phyloP scores from a whole-genome alignment of 2,113 vertebrate species.

The Rissa tridactyla region DNA sequence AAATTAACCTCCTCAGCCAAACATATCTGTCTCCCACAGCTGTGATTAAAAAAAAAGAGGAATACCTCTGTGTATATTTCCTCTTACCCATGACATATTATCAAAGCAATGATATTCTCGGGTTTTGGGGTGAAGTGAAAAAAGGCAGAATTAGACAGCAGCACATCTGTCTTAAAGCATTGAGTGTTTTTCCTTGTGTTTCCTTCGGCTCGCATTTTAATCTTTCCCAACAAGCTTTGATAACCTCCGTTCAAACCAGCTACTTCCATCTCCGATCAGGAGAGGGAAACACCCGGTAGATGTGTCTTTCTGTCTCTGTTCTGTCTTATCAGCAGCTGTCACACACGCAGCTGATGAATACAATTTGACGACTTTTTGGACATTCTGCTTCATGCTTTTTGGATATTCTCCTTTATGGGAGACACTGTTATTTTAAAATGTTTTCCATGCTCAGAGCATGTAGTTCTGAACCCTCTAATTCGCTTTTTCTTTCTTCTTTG shows the following conservation, averaged over 20 bases:
- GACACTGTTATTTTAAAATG: not conserved
- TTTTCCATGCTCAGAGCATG: not conserved
- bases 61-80: not conserved
- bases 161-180: not conserved
- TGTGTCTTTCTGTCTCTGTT: not conserved
- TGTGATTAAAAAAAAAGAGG: not conserved
- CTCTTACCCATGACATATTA: not conserved
- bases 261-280: not conserved
- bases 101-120: not conserved
- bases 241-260: not conserved
- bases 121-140: not conserved
- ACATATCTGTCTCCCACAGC: not conserved
- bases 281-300: not conserved
- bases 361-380: not conserved
- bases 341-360: not conserved
- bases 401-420: not conserved
- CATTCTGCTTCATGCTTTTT: not conserved
- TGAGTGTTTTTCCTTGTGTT: not conserved
- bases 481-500: not conserved
- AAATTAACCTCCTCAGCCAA: not conserved
- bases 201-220: not conserved
- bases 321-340: not conserved
- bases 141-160: not conserved
- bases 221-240: not conserved
- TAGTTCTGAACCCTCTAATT: not conserved